phyloP scores from a whole-genome alignment of 2,113 vertebrate genomes.

The Oxyura jamaicensis region DNA sequence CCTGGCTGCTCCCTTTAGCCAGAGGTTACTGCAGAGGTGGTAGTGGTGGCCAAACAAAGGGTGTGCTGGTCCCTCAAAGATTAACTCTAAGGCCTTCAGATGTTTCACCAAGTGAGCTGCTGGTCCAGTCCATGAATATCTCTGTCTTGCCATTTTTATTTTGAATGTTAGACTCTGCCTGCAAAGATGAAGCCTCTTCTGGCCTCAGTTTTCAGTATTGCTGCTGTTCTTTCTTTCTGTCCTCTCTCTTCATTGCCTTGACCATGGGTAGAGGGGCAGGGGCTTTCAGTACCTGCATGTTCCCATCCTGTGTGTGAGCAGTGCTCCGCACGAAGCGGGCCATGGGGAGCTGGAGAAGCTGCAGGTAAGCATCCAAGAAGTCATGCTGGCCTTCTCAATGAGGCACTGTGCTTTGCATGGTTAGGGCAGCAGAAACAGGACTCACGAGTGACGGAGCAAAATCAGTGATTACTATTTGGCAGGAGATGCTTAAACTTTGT shows the following conservation, averaged over 20 bases:
- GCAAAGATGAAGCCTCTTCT: conserved; percentile 23
- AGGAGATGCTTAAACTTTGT: conserved; percentile 16
- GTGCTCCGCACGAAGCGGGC: not conserved
- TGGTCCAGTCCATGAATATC: not conserved
- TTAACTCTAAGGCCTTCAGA: not conserved
- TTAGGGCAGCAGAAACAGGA: not conserved
- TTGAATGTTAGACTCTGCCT: not conserved
- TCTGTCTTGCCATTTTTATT: not conserved
- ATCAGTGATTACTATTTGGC: conserved; percentile 31
- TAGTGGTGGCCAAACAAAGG: not conserved
- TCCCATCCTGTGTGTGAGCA: not conserved
- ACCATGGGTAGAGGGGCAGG: not conserved
- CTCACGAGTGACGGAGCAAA: conserved; percentile 34
- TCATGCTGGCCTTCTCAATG: not conserved
- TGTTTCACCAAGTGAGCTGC: not conserved
- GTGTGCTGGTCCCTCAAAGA: not conserved
- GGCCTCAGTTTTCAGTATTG: not conserved
- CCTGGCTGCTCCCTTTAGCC: not conserved
- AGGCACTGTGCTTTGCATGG: not conserved
- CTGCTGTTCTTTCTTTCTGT: conserved; percentile 35
- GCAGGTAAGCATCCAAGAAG: not conserved
- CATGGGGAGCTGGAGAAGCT: not conserved
- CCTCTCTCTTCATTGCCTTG: not conserved
- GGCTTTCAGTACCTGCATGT: not conserved
- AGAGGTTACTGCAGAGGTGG: not conserved